Base-by-base conservation (phyloP, 2,888 invertebrate species). In the Drosophila limbata region DNA sequence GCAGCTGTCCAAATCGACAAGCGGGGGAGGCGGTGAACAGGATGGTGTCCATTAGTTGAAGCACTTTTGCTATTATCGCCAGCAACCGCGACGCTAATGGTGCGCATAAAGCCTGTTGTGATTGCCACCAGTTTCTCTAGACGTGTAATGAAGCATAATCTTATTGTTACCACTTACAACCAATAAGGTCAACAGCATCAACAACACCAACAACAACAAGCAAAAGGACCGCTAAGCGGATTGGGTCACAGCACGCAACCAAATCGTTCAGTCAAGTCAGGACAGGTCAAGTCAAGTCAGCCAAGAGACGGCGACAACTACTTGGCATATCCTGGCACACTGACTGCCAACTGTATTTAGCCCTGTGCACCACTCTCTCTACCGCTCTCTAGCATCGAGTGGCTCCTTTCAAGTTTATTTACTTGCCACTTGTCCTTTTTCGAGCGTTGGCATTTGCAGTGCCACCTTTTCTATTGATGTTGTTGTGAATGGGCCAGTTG, bases 101-200 rank as follows among this genome's bases (percentile, higher is more conserved):
- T 70, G 74, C 78, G 83, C 72, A 76, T 72, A 77, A 79, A 85
- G 88, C 85, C 81, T 73, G 89, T 90, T 88, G 83, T 87, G 90
- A 88, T 90, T 82, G 79, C 77, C 74, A 77, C 64, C 72, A 68
- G 57, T 33, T 56, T 59, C 68, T 44, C 50, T 47, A 67, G 31
- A 35, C 81, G 81, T 70, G 87, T 89, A 88, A 88, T 90, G 90
- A 88, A 90, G 79, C 88, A 77, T 85, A 90, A 90, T 89, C 89
- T 69, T 72, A 87, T 88, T 88, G 85, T 88, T 70, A 68, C 79
- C 88, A 84, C 84, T 84, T 88, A 86, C 76, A 84, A 88, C 84
- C 84, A 84, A 84, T 86, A 84, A 88, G 86, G 86, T 80, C 86
- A 80, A 63, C 74, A 67, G 13, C 61, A 67, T 17, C 68, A 53